Evolutionary conservation across 2,113 vertebrate genomes (phyloP).

Genomic region (Cephalopholis sonnerati): DNA sequence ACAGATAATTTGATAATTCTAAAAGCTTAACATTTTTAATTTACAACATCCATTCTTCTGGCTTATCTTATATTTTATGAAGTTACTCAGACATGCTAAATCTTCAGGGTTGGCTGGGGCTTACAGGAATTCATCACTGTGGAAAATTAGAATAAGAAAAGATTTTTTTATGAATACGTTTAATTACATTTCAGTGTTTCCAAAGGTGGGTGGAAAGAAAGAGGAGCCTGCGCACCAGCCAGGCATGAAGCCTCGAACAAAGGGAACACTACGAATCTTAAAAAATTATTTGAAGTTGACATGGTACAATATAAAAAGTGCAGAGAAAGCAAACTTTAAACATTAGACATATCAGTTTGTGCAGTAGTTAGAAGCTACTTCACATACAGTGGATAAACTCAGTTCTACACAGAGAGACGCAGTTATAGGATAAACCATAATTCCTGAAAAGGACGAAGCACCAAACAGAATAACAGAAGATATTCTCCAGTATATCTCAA

Average conservation of each 20-base stretch:
- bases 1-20: constrained; percentile 52
- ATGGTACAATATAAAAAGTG: not conserved
- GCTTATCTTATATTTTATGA: constrained; percentile 28
- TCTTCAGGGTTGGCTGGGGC: constrained; percentile 32
- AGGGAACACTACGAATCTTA: constrained; percentile 1
- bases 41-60: constrained; percentile 30
- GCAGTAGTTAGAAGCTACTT: not conserved
- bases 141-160: constrained; percentile 50
- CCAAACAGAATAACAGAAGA: not conserved
- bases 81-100: constrained; percentile 46
- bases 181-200: constrained; percentile 57
- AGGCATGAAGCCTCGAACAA: constrained; percentile 24
- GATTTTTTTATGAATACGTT: constrained; percentile 18
- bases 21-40: constrained; percentile 43
- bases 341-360: not conserved
- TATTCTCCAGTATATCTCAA: not conserved
- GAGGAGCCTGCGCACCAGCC: not conserved
- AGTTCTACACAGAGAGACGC: not conserved
- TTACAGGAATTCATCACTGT: constrained; percentile 22
- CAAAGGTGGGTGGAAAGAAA: constrained; percentile 6
- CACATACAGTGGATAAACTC: not conserved
- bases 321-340: constrained; percentile 4
- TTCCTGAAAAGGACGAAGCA: too few relatives aligned
- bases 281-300: not conserved
- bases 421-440: not conserved